Evolutionary conservation across 2,888 invertebrate species (phyloP).

Genomic region (Heteropelma amictum): DNA sequence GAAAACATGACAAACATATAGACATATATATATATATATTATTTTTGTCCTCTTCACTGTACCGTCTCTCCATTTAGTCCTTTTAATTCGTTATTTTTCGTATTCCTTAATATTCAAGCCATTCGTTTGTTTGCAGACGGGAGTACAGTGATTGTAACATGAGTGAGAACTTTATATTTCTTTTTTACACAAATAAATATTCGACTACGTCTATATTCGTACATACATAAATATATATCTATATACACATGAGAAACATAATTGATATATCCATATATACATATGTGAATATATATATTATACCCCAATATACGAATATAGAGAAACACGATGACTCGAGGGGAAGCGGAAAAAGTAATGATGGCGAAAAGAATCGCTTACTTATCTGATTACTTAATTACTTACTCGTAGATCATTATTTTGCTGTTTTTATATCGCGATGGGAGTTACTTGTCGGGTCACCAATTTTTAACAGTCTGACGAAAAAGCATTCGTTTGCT

Average conservation of each 20-base stretch:
- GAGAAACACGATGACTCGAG: too few relatives aligned
- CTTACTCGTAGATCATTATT: constrained; percentile 58
- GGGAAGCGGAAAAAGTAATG: too few relatives aligned
- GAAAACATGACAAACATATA: too few relatives aligned
- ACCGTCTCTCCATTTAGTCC: background rate
- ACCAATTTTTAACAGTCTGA: constrained; percentile 9
- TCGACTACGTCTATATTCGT: too few relatives aligned
- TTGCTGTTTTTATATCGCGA: background rate
- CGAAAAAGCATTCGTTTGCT: background rate
- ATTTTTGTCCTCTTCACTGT: constrained; percentile 1
- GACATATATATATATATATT: too few relatives aligned
- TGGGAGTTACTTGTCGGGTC: background rate
- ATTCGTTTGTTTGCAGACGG: constrained; percentile 45
- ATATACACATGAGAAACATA: too few relatives aligned
- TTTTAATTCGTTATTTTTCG: background rate
- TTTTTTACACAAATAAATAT: constrained; percentile 51
- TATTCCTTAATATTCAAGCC: constrained; percentile 17
- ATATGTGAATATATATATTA: too few relatives aligned
- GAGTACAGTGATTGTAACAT: constrained; percentile 69
- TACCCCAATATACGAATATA: too few relatives aligned
- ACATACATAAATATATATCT: too few relatives aligned
- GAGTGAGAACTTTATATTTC: constrained; percentile 71
- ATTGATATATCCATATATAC: too few relatives aligned
- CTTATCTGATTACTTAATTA: too few relatives aligned
- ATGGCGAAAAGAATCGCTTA: too few relatives aligned